A percentile compares a stretch with the other conserved stretches of the same genome.
These are phyloP conservation scores for Harmothoe impar DNA, from an alignment of 2,888 invertebrate species.

Conservation along the genomic window DNA sequence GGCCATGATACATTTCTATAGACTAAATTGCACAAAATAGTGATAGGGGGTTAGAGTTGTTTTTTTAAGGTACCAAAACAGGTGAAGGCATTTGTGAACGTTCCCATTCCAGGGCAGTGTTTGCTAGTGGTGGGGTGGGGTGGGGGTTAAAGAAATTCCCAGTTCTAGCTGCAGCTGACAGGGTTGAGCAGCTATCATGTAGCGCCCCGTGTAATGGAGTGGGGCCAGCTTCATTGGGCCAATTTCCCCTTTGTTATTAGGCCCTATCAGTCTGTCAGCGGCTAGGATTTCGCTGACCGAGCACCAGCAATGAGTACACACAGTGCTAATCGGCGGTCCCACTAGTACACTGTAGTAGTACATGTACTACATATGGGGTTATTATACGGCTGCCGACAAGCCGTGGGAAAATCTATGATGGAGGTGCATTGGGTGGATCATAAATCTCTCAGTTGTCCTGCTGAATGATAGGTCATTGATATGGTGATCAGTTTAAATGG, in stretches of 20 bases:
- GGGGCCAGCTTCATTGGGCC: slow-evolving; percentile 1
- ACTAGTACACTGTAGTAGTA: background rate
- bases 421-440: background rate
- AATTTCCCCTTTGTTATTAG: slow-evolving; percentile 39
- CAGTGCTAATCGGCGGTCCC: background rate
- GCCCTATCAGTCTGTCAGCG: slow-evolving; percentile 34
- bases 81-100: too few species aligned
- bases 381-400: background rate
- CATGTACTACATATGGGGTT: background rate
- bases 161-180: background rate
- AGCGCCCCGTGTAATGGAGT: background rate
- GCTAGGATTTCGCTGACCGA: slow-evolving; percentile 33
- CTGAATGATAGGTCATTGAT: too few species aligned
- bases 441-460: background rate
- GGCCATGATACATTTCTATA: too few species aligned
- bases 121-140: too few species aligned
- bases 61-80: too few species aligned
- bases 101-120: too few species aligned
- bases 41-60: too few species aligned
- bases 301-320: background rate
- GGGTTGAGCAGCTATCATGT: background rate
- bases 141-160: background rate
- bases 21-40: too few species aligned
- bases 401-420: slow-evolving; percentile 11
- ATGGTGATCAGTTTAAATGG: too few species aligned